phyloP scores from a whole-genome alignment of 92 coral and sea anemone species.

The Porites cylindrica region DNA sequence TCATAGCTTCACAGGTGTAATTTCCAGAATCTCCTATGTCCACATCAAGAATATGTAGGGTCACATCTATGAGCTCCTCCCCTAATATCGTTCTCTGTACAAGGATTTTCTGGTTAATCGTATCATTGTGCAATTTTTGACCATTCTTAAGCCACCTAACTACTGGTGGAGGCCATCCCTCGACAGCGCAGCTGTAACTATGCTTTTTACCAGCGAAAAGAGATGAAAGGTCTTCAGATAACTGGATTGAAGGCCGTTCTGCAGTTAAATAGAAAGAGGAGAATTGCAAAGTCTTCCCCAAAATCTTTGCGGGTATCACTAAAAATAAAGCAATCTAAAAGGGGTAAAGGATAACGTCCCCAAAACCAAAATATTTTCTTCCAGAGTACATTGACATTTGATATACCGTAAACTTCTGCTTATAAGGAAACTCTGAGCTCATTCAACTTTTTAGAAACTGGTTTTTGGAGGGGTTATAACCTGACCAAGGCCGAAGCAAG shows the following conservation, averaged over 20 bases:
- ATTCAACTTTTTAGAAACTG: too few species aligned
- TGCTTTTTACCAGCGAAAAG: not conserved
- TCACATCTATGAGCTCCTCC: not conserved
- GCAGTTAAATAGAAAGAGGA: not conserved
- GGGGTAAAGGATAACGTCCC: too few species aligned
- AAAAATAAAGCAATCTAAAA: too few species aligned
- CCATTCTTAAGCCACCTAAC: conserved; percentile 24
- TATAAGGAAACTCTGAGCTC: too few species aligned
- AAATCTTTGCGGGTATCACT: too few species aligned
- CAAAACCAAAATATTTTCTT: too few species aligned
- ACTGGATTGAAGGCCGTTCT: not conserved
- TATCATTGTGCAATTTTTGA: not conserved
- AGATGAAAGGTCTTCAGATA: not conserved
- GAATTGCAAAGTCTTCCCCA: too few species aligned
- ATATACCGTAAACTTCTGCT: too few species aligned
- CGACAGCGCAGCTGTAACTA: not conserved
- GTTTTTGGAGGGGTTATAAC: too few species aligned
- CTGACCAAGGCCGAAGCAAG: too few species aligned
- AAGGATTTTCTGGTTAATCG: not conserved
- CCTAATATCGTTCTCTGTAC: not conserved
- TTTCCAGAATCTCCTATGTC: not conserved
- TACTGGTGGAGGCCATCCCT: conserved; percentile 10
- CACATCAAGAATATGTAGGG: not conserved
- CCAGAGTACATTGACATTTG: too few species aligned
- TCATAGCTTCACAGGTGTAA: conserved; percentile 3